phyloP scores from a whole-genome alignment of 2,113 vertebrate genomes.

The Hypanus sabinus region DNA sequence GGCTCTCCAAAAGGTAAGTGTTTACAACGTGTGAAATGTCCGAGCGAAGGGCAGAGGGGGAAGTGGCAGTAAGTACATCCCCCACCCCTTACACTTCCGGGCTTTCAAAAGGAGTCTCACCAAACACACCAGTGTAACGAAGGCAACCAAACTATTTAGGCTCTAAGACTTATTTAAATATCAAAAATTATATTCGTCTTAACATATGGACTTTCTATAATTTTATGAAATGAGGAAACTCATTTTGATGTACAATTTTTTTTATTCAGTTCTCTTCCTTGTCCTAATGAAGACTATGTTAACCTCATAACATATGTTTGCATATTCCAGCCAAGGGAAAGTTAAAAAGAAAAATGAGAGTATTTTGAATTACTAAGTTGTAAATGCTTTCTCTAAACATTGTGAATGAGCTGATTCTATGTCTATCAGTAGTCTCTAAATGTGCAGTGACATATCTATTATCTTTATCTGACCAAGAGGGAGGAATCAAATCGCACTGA shows the following conservation, averaged over 20 bases:
- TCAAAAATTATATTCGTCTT: neutral
- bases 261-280: neutral
- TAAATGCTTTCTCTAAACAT: neutral
- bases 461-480: neutral
- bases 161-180: neutral
- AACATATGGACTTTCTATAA: neutral
- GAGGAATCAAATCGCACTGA: neutral
- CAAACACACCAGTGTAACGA: neutral
- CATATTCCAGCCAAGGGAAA: neutral
- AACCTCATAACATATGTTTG: no score
- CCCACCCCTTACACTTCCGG: neutral
- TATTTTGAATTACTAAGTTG: neutral
- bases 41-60: neutral
- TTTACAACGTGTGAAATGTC: neutral
- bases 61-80: neutral
- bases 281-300: neutral
- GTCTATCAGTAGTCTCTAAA: neutral
- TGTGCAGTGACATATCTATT: neutral
- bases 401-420: neutral
- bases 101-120: neutral
- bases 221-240: neutral
- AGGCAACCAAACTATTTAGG: neutral
- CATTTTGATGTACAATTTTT: neutral
- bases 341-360: neutral
- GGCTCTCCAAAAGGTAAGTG: neutral